phyloP scores from a whole-genome alignment of 2,888 invertebrate species.

The Dione vanillae region DNA sequence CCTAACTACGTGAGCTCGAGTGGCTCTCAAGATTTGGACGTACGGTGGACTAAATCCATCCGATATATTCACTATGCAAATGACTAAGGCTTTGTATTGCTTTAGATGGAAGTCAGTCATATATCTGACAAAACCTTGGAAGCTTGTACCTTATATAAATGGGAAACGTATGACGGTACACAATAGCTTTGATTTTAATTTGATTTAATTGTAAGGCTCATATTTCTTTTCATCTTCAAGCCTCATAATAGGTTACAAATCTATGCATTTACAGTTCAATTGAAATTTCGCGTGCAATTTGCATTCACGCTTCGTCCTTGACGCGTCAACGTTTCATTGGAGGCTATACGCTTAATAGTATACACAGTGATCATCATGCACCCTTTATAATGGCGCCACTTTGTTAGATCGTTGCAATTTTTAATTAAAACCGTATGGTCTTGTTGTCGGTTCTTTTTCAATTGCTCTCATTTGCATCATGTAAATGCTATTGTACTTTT shows the following conservation, averaged over 20 bases:
- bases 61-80: no score
- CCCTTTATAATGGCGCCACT: slow-evolving; percentile 28
- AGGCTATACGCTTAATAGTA: slow-evolving; percentile 32
- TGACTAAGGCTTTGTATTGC: no score
- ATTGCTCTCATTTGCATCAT: slow-evolving; percentile 21
- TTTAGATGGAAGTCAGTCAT: no score
- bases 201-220: no score
- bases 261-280: background rate
- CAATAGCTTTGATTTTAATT: no score
- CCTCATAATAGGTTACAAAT: slow-evolving; percentile 19
- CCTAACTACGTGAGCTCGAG: no score
- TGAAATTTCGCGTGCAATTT: slow-evolving; percentile 18
- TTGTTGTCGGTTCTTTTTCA: slow-evolving; percentile 3
- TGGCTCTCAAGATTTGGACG: no score
- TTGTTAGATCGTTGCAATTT: slow-evolving; percentile 22
- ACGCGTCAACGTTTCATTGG: slow-evolving; percentile 32
- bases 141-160: no score
- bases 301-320: slow-evolving; percentile 14
- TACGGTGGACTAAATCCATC: no score
- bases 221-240: no score
- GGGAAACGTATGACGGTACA: no score
- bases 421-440: slow-evolving; percentile 23
- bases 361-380: slow-evolving; percentile 28
- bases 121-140: no score
- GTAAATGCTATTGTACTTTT: background rate